A percentile compares a stretch with the other conserved stretches of the same genome.
Conservation (phyloP, 2,797 vertebrate species). For the Vipera latastei region DNA sequence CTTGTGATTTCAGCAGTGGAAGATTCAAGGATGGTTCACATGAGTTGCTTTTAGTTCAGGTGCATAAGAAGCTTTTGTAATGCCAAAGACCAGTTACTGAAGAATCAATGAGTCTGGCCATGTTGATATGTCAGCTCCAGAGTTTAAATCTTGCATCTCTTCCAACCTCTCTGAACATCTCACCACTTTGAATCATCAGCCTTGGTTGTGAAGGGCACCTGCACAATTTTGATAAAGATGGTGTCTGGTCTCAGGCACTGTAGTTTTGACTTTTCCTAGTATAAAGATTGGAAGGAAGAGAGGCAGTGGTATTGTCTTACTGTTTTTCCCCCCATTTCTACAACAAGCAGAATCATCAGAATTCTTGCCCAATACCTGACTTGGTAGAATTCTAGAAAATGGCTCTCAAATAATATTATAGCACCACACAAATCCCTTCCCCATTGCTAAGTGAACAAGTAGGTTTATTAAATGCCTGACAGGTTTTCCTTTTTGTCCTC, state of each 20-base stretch:
- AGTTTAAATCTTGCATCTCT: neutral
- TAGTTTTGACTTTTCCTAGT: neutral
- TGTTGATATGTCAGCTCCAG: neutral
- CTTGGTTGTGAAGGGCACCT: neutral
- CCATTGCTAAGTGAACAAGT: neutral
- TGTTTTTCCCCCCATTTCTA: neutral
- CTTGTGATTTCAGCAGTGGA: neutral
- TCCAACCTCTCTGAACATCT: neutral
- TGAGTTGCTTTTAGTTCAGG: neutral
- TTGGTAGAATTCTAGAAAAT: neutral
- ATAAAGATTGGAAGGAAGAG: neutral
- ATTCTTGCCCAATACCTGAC: neutral
- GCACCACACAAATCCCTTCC: neutral
- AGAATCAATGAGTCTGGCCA: neutral
- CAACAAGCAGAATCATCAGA: neutral
- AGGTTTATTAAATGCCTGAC: neutral
- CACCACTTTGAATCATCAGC: neutral
- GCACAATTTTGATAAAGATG: neutral
- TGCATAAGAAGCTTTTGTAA: neutral
- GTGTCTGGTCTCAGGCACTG: neutral
- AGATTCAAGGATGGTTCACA: neutral
- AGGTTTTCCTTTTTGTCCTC: neutral
- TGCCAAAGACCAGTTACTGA: neutral
- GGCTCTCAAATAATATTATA: neutral
- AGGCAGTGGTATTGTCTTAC: neutral